Evolutionary conservation across 2,888 invertebrate genomes (phyloP), one percentile per base, ranked within the genome.

Genomic region (Myathropa florea): DNA sequence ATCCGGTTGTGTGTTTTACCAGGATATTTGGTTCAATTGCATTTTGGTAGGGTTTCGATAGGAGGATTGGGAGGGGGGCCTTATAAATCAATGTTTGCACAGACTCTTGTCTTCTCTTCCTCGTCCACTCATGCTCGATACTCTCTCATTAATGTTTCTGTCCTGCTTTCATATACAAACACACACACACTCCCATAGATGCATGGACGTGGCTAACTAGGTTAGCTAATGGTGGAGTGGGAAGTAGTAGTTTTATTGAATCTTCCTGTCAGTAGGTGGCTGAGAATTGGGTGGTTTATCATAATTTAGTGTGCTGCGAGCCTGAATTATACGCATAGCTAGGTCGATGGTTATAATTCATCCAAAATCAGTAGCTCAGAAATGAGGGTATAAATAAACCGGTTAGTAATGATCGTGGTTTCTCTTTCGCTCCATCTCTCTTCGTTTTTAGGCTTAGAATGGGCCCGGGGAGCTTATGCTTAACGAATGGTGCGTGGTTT

Each of bases 11-110:
- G 46, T 80, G 39, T 71, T 80, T 80, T 71, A 80, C 67, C 81
- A 21, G 76, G 71, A 71, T 76, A 67, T 76, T 84, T 61, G 55
- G 76, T 76, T 81, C 71, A 81, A 77, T 84, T 84, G 84, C 84
- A 68, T 63, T 63, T 33, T 39, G 46, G 60, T 23, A 18, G 46
- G 21, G 23, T 53, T 33, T 33, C 18, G 46, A n/a, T 4, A 4
- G 6, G 12, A 12, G 1, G 30, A 33, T 7, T 7, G n/a, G 28
- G 60, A 36, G 28, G 36, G 23, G 30, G 46, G 12, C 24, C 39
- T 77, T 68, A 73, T 78, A 79, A 78, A 83, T 83, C 83, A 83
- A 73, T 78, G 78, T 53, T 73, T 73, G 78, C 63, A 57, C 64
- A 78, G 39, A 78, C 36, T 46, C 18, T 46, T n/a, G 9, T 33